Conservation (phyloP, 2,113 vertebrate species). For the Larimichthys crocea region DNA sequence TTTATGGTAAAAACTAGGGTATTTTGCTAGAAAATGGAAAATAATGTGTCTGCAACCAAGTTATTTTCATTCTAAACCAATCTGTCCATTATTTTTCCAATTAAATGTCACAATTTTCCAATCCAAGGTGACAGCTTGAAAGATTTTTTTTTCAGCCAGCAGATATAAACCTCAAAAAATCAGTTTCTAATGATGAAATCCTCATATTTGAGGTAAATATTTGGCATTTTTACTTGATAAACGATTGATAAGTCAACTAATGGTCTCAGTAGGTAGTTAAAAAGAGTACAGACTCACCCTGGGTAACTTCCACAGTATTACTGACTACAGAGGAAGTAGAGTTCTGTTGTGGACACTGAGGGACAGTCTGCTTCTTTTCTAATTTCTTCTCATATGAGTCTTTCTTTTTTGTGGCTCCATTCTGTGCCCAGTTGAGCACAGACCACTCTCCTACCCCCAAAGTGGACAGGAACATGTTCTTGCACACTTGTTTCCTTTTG, state of each 20-base stretch:
- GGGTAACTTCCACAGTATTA: neutral
- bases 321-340: neutral
- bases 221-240: neutral
- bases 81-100: no score
- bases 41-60: neutral
- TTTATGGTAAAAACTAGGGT: neutral
- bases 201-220: neutral
- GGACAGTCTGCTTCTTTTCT: neutral
- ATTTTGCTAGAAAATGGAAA: neutral
- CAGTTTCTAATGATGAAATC: neutral
- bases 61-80: no score
- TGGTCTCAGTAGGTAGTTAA: neutral
- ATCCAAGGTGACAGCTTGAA: no score
- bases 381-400: neutral
- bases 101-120: no score
- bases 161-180: neutral
- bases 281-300: slow-evolving; percentile 20
- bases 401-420: neutral
- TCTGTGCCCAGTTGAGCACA: slow-evolving; percentile 52
- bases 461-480: slow-evolving; percentile 58
- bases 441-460: slow-evolving; percentile 61
- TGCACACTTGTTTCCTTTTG: slow-evolving; percentile 50
- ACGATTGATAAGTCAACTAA: neutral
- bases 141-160: neutral
- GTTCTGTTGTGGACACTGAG: slow-evolving; percentile 1